phyloP scores from a whole-genome alignment of 2,113 vertebrate genomes.

The Scomber scombrus region DNA sequence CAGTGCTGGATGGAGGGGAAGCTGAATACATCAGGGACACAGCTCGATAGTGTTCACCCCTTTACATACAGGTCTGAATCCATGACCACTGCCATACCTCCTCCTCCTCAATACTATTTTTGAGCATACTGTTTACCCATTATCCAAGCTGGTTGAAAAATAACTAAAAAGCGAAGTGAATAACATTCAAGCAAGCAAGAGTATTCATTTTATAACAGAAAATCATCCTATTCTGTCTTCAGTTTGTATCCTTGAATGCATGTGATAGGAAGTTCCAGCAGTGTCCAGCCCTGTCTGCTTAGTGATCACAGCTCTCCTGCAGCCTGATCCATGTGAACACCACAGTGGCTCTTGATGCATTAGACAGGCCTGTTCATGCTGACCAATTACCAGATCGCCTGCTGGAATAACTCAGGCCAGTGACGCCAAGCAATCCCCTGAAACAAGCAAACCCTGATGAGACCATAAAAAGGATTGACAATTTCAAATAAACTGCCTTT shows the following conservation, averaged over 20 bases:
- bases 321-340: slow-evolving; percentile 34
- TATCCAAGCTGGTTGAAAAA: slow-evolving; percentile 1
- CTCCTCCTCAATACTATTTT: slow-evolving; percentile 46
- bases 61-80: slow-evolving; percentile 51
- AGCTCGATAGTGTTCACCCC: slow-evolving; percentile 31
- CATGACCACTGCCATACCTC: slow-evolving; percentile 29
- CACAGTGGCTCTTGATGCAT: slow-evolving; percentile 52
- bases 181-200: background rate
- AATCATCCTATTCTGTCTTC: background rate
- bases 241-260: background rate
- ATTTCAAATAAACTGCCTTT: background rate
- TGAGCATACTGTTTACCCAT: slow-evolving; percentile 8
- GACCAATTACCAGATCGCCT: slow-evolving; percentile 54
- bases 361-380: slow-evolving; percentile 49
- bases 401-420: slow-evolving; percentile 40
- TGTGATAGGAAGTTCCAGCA: slow-evolving; percentile 13
- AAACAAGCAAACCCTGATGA: slow-evolving; percentile 19
- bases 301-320: slow-evolving; percentile 26
- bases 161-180: slow-evolving; percentile 20
- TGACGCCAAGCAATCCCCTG: slow-evolving; percentile 14
- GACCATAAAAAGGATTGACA: background rate
- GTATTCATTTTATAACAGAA: background rate
- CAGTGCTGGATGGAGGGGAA: slow-evolving; percentile 36
- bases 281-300: background rate
- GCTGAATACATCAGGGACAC: slow-evolving; percentile 63